Conservation (phyloP, 2,888 invertebrate species). For the Melinopterus prodromus region DNA sequence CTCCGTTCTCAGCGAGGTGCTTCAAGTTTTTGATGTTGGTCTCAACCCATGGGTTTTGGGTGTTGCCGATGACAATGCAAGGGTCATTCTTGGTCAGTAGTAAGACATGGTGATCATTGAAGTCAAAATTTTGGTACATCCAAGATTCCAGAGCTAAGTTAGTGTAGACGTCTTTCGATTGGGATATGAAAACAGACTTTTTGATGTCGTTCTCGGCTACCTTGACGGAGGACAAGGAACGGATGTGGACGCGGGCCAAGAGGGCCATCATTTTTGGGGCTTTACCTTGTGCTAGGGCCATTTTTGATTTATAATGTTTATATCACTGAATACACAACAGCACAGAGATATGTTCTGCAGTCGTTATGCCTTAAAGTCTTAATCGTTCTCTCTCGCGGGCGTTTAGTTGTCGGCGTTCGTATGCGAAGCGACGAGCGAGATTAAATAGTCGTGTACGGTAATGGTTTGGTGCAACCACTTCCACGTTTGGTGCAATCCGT, state of each 20-base stretch:
- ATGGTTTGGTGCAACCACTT: conserved; percentile 95
- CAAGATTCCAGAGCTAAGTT: conserved; percentile 97
- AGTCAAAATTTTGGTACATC: conserved; percentile 89
- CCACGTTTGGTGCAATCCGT: conserved; percentile 90
- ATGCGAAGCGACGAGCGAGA: conserved; percentile 80
- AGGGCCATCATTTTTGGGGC: conserved; percentile 46
- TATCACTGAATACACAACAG: conserved; percentile 27
- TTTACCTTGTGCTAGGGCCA: conserved; percentile 54
- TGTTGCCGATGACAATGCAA: conserved; percentile 93
- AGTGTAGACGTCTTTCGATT: conserved; percentile 87
- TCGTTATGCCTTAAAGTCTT: conserved; percentile 43
- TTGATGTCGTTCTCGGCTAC: conserved; percentile 60
- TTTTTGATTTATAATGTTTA: conserved; percentile 43
- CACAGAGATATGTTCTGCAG: conserved; percentile 41
- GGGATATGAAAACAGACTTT: conserved; percentile 91
- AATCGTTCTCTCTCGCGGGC: conserved; percentile 26
- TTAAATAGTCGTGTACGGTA: conserved; percentile 86
- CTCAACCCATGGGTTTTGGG: conserved; percentile 97
- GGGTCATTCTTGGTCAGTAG: conserved; percentile 94
- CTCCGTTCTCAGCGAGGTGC: conserved; percentile 65
- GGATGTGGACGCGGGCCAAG: conserved; percentile 40
- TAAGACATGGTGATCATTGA: conserved; percentile 82
- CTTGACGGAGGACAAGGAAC: conserved; percentile 34
- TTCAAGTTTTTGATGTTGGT: conserved; percentile 77
- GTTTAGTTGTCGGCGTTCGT: conserved; percentile 63